Evolutionary conservation across 2,797 vertebrate genomes (phyloP).

Genomic region (Australoheros facetus): DNA sequence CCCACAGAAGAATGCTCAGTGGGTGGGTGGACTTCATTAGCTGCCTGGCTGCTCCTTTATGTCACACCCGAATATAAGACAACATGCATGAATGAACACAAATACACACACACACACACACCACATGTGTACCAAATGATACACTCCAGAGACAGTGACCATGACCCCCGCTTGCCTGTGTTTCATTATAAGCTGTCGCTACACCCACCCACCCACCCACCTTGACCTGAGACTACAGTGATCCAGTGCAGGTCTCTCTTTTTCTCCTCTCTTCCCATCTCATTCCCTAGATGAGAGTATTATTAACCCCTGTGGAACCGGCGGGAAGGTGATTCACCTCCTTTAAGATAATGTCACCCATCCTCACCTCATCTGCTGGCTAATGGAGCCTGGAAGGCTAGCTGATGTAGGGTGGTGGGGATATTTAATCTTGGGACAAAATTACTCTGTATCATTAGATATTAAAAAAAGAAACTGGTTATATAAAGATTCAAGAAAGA

Average conservation of each 20-base stretch:
- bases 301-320: conserved; percentile 64
- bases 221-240: conserved; percentile 55
- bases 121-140: conserved; percentile 24
- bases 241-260: conserved; percentile 4
- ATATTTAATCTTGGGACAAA: conserved; percentile 58
- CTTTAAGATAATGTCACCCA: conserved; percentile 63
- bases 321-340: conserved; percentile 71
- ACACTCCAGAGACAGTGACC: conserved; percentile 29
- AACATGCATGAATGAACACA: conserved; percentile 9
- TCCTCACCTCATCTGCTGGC: conserved; percentile 68
- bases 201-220: conserved; percentile 50
- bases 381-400: conserved; percentile 70
- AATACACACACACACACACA: not conserved
- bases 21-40: conserved; percentile 43
- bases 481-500: conserved; percentile 19
- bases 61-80: conserved; percentile 8
- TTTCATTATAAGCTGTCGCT: conserved; percentile 50
- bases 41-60: conserved; percentile 31
- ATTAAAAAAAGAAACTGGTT: not conserved
- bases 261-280: conserved; percentile 11
- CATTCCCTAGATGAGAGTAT: conserved; percentile 47
- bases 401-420: conserved; percentile 34
- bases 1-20: conserved; percentile 19
- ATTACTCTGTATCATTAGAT: conserved; percentile 41
- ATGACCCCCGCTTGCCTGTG: conserved; percentile 47